Conservation (phyloP, 2,888 invertebrate genomes). For the Epirrhoe alternata region DNA sequence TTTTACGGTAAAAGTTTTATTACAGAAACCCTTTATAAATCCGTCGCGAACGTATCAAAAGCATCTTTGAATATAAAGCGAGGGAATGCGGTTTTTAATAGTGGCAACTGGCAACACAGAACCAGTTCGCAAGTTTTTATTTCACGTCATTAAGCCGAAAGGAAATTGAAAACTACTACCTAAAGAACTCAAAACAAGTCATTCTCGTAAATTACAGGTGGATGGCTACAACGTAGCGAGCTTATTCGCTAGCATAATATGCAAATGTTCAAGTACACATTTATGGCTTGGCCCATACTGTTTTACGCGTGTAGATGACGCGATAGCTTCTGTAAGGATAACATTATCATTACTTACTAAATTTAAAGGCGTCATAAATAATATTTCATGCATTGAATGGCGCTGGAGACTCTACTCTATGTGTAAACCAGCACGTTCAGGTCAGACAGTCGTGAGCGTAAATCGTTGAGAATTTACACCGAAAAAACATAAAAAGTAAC, state of each 20-base stretch:
- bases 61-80: slow-evolving; percentile 32
- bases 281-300: slow-evolving; percentile 37
- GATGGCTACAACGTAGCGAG: slow-evolving; percentile 27
- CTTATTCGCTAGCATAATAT: slow-evolving; percentile 36
- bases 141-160: slow-evolving; percentile 34
- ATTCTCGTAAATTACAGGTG: slow-evolving; percentile 36
- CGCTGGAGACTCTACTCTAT: slow-evolving; percentile 1
- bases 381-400: slow-evolving; percentile 19
- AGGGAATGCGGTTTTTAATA: slow-evolving; percentile 32
- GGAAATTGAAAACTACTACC: slow-evolving; percentile 42
- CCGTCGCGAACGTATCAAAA: slow-evolving; percentile 33
- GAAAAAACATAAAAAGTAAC: slow-evolving; percentile 60
- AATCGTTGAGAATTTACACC: slow-evolving; percentile 52
- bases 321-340: slow-evolving; percentile 37
- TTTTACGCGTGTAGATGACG: slow-evolving; percentile 38
- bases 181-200: slow-evolving; percentile 40
- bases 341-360: slow-evolving; percentile 37
- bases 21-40: slow-evolving; percentile 36
- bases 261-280: slow-evolving; percentile 33
- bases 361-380: slow-evolving; percentile 25
- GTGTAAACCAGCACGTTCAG: background rate
- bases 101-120: slow-evolving; percentile 23
- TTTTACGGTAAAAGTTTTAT: slow-evolving; percentile 43
- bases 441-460: slow-evolving; percentile 24
- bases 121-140: slow-evolving; percentile 39